These are phyloP conservation scores for Puntigrus tetrazona DNA, from an alignment of 2,113 vertebrate species.

Conservation along the genomic window DNA sequence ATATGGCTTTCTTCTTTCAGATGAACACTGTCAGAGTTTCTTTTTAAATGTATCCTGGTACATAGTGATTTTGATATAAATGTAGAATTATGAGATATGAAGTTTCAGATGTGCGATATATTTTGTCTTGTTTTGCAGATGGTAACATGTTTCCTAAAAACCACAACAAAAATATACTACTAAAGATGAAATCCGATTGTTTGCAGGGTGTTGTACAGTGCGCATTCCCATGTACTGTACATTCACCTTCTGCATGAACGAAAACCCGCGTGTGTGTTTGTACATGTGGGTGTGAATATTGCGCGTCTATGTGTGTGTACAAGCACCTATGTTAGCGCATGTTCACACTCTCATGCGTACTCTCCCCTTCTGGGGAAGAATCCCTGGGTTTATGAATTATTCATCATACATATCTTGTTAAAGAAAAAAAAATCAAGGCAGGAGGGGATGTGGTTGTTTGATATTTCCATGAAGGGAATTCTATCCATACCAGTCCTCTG, in stretches of 20 bases:
- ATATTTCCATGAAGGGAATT: constrained; percentile 51
- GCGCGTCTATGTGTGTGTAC: constrained; percentile 17
- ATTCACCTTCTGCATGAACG: constrained; percentile 15
- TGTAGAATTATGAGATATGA: neutral
- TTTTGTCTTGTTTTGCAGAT: neutral
- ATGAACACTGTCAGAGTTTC: no score
- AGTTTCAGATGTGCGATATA: neutral
- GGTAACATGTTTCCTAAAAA: neutral
- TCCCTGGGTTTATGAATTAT: constrained; percentile 63
- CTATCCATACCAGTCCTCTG: constrained; percentile 14
- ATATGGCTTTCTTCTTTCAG: no score
- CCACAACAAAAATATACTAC: neutral
- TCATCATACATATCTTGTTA: constrained; percentile 58
- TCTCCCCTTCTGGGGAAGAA: constrained; percentile 50
- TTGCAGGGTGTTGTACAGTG: neutral
- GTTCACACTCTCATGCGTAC: neutral
- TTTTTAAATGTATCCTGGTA: no score
- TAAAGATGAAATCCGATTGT: neutral
- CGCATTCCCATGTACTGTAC: constrained; percentile 26
- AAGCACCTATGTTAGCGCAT: constrained; percentile 34
- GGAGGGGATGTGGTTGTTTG: constrained; percentile 56
- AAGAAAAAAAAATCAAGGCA: constrained; percentile 51
- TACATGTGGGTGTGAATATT: neutral
- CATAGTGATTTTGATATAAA: neutral
- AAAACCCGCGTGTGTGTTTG: constrained; percentile 33